These are phyloP conservation scores for human DNA, from an alignment of 2,113 vertebrate genomes.

Conservation along the genomic window DNA sequence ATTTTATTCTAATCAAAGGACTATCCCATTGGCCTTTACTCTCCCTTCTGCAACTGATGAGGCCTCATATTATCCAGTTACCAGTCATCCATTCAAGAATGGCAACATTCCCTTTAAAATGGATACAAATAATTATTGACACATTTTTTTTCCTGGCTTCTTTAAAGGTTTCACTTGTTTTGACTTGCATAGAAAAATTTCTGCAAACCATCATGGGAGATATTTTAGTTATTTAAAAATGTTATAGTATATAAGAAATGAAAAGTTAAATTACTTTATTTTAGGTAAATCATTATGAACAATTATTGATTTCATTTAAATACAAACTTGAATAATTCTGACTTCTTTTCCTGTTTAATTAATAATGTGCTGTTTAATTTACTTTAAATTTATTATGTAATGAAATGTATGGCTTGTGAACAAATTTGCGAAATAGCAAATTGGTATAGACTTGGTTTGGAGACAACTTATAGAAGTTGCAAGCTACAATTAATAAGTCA, in stretches of 20 bases:
- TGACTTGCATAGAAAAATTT: not conserved
- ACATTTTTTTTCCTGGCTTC: not conserved
- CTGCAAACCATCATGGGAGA: not conserved
- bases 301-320: constrained; percentile 12
- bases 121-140: not conserved
- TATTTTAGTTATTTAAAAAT: not conserved
- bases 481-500: constrained; percentile 20
- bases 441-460: not conserved
- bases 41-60: not conserved
- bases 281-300: not conserved
- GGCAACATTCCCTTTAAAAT: not conserved
- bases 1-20: not conserved
- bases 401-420: not conserved
- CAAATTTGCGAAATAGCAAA: not conserved
- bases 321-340: not conserved
- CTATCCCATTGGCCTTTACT: not conserved
- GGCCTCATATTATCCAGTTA: not conserved
- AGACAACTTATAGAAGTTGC: not conserved
- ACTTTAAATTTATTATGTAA: not conserved
- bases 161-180: not conserved
- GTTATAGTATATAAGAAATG: not conserved
- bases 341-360: not conserved
- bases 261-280: not conserved
- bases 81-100: not conserved
- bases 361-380: not conserved